Base-by-base conservation (phyloP, 2,113 vertebrate species). In the Tricholaema leucomelas region DNA sequence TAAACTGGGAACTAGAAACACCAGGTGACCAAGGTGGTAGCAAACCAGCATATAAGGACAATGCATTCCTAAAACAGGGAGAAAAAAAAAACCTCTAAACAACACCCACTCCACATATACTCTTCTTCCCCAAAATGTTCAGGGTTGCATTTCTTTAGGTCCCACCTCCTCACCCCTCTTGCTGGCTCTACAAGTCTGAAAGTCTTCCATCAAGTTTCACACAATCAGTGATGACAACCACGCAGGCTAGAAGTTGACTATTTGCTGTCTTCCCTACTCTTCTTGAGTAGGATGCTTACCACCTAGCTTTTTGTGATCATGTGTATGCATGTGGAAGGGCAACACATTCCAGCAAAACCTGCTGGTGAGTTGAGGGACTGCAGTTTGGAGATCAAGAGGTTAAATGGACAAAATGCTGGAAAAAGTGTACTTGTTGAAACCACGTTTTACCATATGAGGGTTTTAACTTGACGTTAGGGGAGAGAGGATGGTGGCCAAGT, bases 11-110 rank as follows among this genome's bases (percentile, higher is more conserved):
- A 52, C n/a, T 48, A 59, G 74, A 87, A 84, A 84, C 58, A 10
- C 24, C 55, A 36, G 24, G 55, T 73, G 55, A 44, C 38, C 20
- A 42, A 56, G 12, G 24, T n/a, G 30, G 30, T 42, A 55, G 50
- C 44, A 83, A 85, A 72, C 11, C 61, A 72, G 58, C 11, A 1
- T 9, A 20, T 23, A 31, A 82, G 64, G 16, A 48, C 25, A 1
- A 1, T 3, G 7, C 4, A 1, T 13, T 55, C 44, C 69, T 44
- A 18, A 21, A 69, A 10, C 0, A 0, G 28, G 4, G 40, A 78
- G 40, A 84, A 50, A 3, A 2, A 84, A 52, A 50, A 3, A 2
- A 84, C 48, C 19, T 48, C 38, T 66, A 67, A 44, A 24, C 44
- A 72, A 38, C 30, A 54, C 36, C 35, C 28, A n/a, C 21, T 12